phyloP scores from a whole-genome alignment of 2,113 vertebrate species.

The Chrysochloris asiatica region DNA sequence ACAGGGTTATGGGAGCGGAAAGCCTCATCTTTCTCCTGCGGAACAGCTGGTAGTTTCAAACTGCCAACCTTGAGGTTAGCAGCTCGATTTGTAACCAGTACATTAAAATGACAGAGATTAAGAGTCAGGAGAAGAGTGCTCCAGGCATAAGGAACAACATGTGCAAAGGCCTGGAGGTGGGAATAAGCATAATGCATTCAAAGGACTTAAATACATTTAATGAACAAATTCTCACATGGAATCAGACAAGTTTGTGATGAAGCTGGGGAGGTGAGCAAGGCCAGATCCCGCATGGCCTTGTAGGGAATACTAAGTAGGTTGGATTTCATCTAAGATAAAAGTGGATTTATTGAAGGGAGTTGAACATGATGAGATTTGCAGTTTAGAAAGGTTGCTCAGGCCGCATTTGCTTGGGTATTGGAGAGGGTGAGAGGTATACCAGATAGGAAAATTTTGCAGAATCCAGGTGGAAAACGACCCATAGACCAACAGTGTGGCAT shows the following conservation, averaged over 20 bases:
- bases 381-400: not conserved
- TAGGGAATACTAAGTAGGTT: not conserved
- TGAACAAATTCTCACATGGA: conserved; percentile 25
- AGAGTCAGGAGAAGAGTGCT: not conserved
- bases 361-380: not conserved
- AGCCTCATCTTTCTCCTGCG: no score
- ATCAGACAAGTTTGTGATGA: conserved; percentile 13
- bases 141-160: not conserved
- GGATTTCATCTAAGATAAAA: not conserved
- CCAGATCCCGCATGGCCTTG: not conserved
- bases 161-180: not conserved
- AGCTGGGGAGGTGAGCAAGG: not conserved
- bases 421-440: not conserved
- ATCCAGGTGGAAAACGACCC: not conserved
- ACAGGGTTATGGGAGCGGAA: no score
- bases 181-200: conserved; percentile 6
- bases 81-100: no score
- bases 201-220: conserved; percentile 17
- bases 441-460: conserved; percentile 2
- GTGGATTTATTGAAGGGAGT: not conserved
- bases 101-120: not conserved
- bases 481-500: not conserved
- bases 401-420: not conserved
- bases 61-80: no score
- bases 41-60: no score